Evolutionary conservation across 1,140 invertebrate genomes (phyloP).

Genomic region (Notospermus geniculatus): DNA sequence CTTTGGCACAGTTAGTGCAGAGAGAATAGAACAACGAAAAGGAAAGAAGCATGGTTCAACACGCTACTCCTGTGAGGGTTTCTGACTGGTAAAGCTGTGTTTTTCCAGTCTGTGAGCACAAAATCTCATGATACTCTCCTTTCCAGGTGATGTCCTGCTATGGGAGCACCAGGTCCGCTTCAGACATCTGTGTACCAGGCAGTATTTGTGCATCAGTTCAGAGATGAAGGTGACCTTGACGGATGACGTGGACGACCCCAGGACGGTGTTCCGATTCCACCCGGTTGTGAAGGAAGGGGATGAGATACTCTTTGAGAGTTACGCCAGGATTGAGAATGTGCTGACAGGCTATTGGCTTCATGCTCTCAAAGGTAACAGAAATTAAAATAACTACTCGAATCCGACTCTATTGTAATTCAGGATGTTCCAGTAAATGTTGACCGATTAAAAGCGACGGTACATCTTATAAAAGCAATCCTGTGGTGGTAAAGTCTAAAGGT

Average conservation of each 20-base stretch:
- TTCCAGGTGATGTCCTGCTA: constrained; percentile 48
- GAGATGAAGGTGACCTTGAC: constrained; percentile 45
- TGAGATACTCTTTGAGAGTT: constrained; percentile 53
- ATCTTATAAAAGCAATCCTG: no score
- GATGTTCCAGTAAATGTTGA: no score
- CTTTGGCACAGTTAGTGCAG: no score
- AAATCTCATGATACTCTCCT: background rate
- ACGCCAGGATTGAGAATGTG: constrained; percentile 54
- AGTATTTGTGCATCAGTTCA: constrained; percentile 51
- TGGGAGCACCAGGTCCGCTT: constrained; percentile 56
- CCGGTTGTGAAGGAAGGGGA: constrained; percentile 53
- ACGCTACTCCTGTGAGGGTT: background rate
- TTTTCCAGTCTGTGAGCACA: background rate
- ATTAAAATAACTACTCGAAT: no score
- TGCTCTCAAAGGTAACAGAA: constrained; percentile 52
- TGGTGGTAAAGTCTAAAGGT: no score
- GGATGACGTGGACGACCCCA: constrained; percentile 46
- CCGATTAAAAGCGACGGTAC: no score
- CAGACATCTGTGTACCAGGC: constrained; percentile 49
- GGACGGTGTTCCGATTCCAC: constrained; percentile 54
- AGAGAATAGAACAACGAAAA: background rate
- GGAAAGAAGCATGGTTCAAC: background rate
- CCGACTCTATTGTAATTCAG: no score
- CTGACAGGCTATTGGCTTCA: constrained; percentile 54
- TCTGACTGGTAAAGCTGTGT: background rate